Percentiles rank a stretch among this genome's conserved stretches.
Conservation (phyloP, 2,797 vertebrate species). For the Schizothorax lantsangensis region DNA sequence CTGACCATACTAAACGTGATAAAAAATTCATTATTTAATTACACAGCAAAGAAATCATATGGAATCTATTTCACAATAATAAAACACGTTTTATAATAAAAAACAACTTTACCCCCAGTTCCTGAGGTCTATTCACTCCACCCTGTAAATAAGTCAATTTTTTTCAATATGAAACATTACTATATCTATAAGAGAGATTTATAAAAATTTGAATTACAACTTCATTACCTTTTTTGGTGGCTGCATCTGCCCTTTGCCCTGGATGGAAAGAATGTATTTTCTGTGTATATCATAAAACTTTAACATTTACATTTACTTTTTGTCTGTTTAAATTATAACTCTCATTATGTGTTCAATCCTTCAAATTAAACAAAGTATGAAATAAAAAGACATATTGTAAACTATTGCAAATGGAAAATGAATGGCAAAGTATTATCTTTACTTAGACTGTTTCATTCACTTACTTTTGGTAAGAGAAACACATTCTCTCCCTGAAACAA, state of each 20-base stretch:
- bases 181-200: not conserved
- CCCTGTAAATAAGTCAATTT: slow-evolving; percentile 53
- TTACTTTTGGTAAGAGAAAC: slow-evolving; percentile 65
- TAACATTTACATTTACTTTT: not conserved
- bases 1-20: not conserved
- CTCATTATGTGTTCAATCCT: not conserved
- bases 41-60: not conserved
- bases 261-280: not conserved
- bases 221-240: slow-evolving; percentile 22
- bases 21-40: not conserved
- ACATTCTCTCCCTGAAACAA: slow-evolving; percentile 68
- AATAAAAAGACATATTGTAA: not conserved
- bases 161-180: not conserved
- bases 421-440: not conserved
- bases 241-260: slow-evolving; percentile 15
- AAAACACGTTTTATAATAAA: not conserved
- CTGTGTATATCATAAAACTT: not conserved
- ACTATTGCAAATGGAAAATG: not conserved
- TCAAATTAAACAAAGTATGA: not conserved
- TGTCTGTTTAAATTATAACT: not conserved
- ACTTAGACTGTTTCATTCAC: not conserved
- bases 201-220: too few relatives aligned
- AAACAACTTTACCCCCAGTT: slow-evolving; percentile 47
- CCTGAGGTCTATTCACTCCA: slow-evolving; percentile 35
- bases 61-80: not conserved